Evolutionary conservation across 2,888 invertebrate genomes (phyloP).

Genomic region (Chrysolina haemoptera): DNA sequence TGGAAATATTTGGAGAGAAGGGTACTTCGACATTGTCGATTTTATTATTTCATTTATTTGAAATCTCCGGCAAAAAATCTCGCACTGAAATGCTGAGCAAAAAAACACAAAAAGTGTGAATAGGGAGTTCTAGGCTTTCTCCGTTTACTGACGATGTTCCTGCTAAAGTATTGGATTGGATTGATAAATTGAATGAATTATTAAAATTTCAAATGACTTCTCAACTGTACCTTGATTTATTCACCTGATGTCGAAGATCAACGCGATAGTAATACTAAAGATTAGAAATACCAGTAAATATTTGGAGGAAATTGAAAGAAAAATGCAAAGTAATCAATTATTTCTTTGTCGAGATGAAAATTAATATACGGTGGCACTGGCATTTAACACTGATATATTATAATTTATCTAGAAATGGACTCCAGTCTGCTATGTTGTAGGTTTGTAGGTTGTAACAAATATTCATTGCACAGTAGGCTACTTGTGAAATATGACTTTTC

Average conservation of each 20-base stretch:
- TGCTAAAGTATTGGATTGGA: neutral
- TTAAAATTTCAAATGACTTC: neutral
- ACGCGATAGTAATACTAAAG: conserved; percentile 9
- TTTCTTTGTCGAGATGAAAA: conserved; percentile 10
- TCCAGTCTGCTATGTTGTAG: conserved; percentile 25
- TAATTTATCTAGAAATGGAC: conserved; percentile 20
- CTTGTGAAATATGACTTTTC: conserved; percentile 35
- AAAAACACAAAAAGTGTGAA: too few species aligned
- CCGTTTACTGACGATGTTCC: neutral
- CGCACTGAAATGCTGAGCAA: too few species aligned
- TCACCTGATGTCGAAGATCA: conserved; percentile 7
- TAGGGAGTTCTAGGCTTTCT: too few species aligned
- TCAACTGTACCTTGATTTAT: conserved; percentile 20
- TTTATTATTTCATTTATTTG: too few species aligned
- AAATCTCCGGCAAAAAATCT: too few species aligned
- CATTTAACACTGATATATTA: conserved; percentile 29
- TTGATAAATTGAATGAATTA: conserved; percentile 2
- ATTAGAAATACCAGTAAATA: conserved; percentile 5
- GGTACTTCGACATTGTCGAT: too few species aligned
- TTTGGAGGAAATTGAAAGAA: conserved; percentile 22
- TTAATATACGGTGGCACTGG: conserved; percentile 26
- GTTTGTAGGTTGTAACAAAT: conserved; percentile 42
- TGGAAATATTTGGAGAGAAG: too few species aligned
- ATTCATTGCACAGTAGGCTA: conserved; percentile 39
- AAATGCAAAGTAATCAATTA: conserved; percentile 16